Conservation (phyloP, 1,140 invertebrate species). For the Pomacea maculata region DNA sequence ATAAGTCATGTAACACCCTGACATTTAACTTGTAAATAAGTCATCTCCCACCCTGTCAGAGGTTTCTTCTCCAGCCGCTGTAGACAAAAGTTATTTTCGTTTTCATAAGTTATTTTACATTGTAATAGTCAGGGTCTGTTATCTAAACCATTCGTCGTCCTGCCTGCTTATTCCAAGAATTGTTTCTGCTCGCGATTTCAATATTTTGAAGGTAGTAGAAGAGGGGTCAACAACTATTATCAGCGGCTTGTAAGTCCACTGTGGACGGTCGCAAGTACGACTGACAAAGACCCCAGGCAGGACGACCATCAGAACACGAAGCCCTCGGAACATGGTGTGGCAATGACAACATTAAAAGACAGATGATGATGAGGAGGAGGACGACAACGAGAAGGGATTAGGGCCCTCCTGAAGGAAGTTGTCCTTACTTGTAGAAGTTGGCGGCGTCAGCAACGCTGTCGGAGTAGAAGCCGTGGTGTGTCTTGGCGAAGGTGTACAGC, state of each 20-base stretch:
- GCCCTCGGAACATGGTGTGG: not conserved
- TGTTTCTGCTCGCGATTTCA: not conserved
- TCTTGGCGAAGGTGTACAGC: conserved; percentile 71
- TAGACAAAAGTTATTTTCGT: too few species aligned
- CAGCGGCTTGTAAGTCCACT: not conserved
- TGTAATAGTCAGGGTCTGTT: too few species aligned
- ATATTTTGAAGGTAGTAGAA: not conserved
- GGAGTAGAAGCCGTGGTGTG: conserved; percentile 68
- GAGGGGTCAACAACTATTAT: not conserved
- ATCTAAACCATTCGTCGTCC: too few species aligned
- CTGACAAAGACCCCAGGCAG: too few species aligned
- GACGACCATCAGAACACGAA: too few species aligned
- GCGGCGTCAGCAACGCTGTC: conserved; percentile 17
- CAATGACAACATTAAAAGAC: not conserved
- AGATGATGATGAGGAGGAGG: not conserved
- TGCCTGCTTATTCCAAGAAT: not conserved
- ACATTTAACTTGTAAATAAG: too few species aligned
- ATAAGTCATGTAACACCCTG: too few species aligned
- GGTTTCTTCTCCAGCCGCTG: too few species aligned
- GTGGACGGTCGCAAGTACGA: too few species aligned
- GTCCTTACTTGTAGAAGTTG: conserved; percentile 40
- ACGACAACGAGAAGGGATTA: not conserved
- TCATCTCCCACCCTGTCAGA: too few species aligned
- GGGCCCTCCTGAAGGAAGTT: not conserved
- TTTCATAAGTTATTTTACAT: too few species aligned